A percentile compares a stretch with the other conserved stretches of the same genome.
phyloP scores from a whole-genome alignment of 2,797 vertebrate genomes.

The Oceanodroma leucorhoa region DNA sequence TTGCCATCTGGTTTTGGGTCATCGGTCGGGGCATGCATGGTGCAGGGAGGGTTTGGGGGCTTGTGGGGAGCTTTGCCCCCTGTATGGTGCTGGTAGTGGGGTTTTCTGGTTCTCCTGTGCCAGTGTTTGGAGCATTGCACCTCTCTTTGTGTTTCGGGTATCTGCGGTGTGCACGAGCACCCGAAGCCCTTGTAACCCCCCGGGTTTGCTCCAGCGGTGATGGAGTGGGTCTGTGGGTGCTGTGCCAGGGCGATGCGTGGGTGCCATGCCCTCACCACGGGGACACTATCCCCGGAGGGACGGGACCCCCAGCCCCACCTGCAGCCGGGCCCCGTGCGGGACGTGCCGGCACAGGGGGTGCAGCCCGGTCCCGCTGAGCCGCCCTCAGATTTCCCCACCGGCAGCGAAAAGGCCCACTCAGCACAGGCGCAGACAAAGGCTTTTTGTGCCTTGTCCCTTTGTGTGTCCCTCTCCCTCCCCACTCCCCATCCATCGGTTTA shows the following conservation, averaged over 20 bases:
- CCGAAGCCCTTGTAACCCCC: rapidly evolving
- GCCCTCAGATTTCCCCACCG: background rate
- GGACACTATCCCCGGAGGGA: rapidly evolving
- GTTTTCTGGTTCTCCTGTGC: rapidly evolving
- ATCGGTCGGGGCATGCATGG: rapidly evolving
- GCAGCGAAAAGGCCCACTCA: constrained; percentile 15
- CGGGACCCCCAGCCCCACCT: background rate
- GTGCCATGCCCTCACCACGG: rapidly evolving
- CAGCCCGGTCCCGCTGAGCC: background rate
- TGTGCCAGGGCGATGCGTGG: rapidly evolving
- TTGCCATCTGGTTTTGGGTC: background rate
- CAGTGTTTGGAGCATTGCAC: rapidly evolving
- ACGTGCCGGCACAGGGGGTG: background rate
- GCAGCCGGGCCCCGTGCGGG: rapidly evolving
- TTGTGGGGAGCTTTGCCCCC: background rate
- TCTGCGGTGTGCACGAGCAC: rapidly evolving
- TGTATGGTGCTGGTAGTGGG: rapidly evolving
- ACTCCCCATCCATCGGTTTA: background rate
- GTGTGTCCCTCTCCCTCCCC: background rate
- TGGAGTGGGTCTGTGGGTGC: rapidly evolving
- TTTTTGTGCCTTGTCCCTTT: constrained; percentile 54
- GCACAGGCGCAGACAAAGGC: constrained; percentile 37
- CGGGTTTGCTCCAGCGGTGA: background rate
- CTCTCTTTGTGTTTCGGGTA: rapidly evolving
- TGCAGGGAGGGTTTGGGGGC: rapidly evolving